Base-by-base conservation (phyloP, 2,888 invertebrate genomes). In the Altica lythri region DNA sequence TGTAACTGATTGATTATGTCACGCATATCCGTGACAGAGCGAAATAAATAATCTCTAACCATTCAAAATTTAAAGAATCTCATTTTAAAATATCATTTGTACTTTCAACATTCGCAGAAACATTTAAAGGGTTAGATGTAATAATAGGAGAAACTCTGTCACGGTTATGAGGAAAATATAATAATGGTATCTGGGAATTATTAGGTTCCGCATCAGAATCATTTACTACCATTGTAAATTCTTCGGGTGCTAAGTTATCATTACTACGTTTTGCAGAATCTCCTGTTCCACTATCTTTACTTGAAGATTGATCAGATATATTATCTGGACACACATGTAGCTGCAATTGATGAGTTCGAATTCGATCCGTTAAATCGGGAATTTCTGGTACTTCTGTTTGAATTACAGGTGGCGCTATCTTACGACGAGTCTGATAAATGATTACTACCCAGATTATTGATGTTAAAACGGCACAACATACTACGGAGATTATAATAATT, bases 381-480 rank as follows among this genome's bases (percentile, higher is more conserved):
- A 69, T 63, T 34, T 61, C 62, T 19, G 61, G 62, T 54, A 59
- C 66, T 44, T 50, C 65, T 4, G 57, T 60, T 78, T 71, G 57
- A 78, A 60, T 44, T 8, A 57, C 77, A 71, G 74, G 80, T 40
- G 75, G 75, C 55, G 76, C 78, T 61, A 81, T 78, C 22, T 84
- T 82, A 75, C 87, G 86, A 58, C 91, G 81, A 2, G 92, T 90
- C 71, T 90, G 89, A 75, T 92, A 92, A 67, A 93, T 92, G 59
- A 94, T 91, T 49, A 92, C 86, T 42, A 94, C 92, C 94, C 95
- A 95, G 46, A 93, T 85, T 10, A 92, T 82, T 1, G 93, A 92
- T 4, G 94, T 95, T n/a, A 89, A 87, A 10, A 95, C 90, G 46
- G 94, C 89, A 77, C 94, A 92, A 75, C 92, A 91, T 30, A 93